phyloP scores from a whole-genome alignment of 2,113 vertebrate genomes.

The Nycticryphes semicollaris region DNA sequence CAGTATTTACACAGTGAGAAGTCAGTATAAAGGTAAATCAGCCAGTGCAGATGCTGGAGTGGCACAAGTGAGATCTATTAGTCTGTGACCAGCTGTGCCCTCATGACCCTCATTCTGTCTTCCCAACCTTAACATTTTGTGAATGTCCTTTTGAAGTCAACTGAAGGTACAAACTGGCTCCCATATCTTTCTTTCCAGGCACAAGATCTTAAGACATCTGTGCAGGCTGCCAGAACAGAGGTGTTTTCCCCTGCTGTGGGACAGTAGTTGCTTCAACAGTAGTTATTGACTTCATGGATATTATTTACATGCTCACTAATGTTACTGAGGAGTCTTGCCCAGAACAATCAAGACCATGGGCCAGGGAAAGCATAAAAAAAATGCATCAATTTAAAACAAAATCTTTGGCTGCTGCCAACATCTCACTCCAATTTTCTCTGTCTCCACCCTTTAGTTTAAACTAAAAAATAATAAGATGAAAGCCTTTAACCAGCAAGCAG shows the following conservation, averaged over 20 bases:
- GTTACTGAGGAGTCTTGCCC: not conserved
- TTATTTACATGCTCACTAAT: not conserved
- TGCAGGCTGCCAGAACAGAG: not conserved
- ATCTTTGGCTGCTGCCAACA: not conserved
- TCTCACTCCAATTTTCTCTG: not conserved
- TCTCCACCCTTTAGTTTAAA: not conserved
- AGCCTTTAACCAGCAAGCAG: not conserved
- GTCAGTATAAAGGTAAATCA: not conserved
- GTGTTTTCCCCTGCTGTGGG: not conserved
- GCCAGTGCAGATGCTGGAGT: rapidly evolving
- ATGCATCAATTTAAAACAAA: not conserved
- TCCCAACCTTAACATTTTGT: not conserved
- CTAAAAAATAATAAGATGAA: not conserved
- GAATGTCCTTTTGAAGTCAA: not conserved
- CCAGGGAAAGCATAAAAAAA: not conserved
- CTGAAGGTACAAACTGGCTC: not conserved
- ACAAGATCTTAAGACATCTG: not conserved
- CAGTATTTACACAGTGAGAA: not conserved
- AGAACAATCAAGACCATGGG: not conserved
- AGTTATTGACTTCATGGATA: rapidly evolving
- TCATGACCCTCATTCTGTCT: not conserved
- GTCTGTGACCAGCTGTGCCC: not conserved
- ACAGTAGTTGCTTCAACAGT: not conserved
- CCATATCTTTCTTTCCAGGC: not conserved
- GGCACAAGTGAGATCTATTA: not conserved